Evolutionary conservation across 2,797 vertebrate genomes (phyloP).

Genomic region (Oryzias dopingdopingensis): DNA sequence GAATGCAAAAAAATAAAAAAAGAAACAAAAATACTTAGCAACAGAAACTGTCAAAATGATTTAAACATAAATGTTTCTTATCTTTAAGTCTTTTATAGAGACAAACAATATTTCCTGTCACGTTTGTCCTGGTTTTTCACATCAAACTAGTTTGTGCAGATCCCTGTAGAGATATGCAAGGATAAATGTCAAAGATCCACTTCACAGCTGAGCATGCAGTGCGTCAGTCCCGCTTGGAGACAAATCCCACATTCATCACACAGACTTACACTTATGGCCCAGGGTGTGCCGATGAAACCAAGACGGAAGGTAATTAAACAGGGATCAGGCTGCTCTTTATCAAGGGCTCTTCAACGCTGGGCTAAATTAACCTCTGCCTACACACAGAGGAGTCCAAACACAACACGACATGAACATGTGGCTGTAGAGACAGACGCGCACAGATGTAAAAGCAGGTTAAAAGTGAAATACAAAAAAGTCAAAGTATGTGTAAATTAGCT

Average conservation of each 20-base stretch:
- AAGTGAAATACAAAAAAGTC: too few species aligned
- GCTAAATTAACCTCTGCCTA: slow-evolving; percentile 75
- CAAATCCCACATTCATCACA: slow-evolving; percentile 44
- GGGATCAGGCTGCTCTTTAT: slow-evolving; percentile 77
- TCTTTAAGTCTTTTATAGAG: neutral
- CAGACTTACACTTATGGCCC: slow-evolving; percentile 61
- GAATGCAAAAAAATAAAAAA: too few species aligned
- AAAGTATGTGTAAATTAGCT: too few species aligned
- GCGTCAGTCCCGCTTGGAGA: neutral
- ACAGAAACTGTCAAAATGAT: too few species aligned
- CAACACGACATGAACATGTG: slow-evolving; percentile 26
- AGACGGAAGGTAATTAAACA: slow-evolving; percentile 76
- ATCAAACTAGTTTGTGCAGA: neutral
- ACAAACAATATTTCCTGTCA: neutral
- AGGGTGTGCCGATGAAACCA: slow-evolving; percentile 59
- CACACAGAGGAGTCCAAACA: slow-evolving; percentile 22
- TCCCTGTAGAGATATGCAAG: neutral
- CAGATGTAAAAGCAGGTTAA: neutral
- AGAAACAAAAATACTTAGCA: too few species aligned
- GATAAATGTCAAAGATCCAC: slow-evolving; percentile 24
- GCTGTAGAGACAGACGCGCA: slow-evolving; percentile 15
- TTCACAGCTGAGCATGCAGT: neutral
- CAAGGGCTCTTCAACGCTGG: slow-evolving; percentile 73
- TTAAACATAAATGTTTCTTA: too few species aligned
- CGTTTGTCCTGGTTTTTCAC: neutral